Evolutionary conservation across 2,113 vertebrate genomes (phyloP).

Genomic region (Anhinga rufa): DNA sequence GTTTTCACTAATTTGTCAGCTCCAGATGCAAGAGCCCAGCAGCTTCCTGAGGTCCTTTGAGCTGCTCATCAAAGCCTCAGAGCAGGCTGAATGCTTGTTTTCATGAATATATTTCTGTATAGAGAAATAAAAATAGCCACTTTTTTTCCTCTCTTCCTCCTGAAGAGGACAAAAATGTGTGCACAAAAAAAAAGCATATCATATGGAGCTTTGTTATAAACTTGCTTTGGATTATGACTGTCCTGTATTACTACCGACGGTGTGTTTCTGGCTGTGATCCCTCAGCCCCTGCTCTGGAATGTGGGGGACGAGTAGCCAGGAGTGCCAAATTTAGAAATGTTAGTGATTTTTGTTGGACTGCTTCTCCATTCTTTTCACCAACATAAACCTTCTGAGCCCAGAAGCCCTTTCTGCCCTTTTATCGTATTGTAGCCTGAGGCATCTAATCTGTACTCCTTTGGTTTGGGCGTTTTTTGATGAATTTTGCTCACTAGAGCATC

Average conservation of each 20-base stretch:
- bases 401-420: not conserved
- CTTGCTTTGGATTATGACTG: not conserved
- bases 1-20: not conserved
- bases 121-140: not conserved
- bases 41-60: not conserved
- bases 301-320: not conserved
- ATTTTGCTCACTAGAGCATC: not conserved
- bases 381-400: not conserved
- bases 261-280: not conserved
- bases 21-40: not conserved
- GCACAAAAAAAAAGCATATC: too few relatives aligned
- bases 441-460: not conserved
- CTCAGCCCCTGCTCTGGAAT: not conserved
- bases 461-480: not conserved
- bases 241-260: accelerated
- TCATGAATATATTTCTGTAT: not conserved
- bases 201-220: not conserved
- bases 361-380: not conserved
- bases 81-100: not conserved
- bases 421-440: not conserved
- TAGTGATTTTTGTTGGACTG: not conserved
- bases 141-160: not conserved
- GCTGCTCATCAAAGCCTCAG: not conserved
- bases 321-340: not conserved
- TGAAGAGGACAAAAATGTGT: not conserved